Evolutionary conservation across 2,888 invertebrate genomes (phyloP).

Genomic region (Chrysodeixis includens): DNA sequence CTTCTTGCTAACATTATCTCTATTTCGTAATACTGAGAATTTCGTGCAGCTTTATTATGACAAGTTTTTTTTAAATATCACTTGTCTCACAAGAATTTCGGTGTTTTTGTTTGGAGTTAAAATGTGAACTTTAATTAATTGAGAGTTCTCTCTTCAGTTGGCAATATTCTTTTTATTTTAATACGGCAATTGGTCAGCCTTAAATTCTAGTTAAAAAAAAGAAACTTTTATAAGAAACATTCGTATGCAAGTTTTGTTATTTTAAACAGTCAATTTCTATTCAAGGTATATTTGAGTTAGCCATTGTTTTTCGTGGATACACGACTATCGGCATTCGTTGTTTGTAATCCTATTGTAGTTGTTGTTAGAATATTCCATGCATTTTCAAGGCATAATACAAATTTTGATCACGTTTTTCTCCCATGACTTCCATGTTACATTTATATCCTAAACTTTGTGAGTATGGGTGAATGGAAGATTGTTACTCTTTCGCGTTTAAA

Average conservation of each 20-base stretch:
- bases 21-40: slow-evolving; percentile 28
- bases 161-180: background rate
- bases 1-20: slow-evolving; percentile 21
- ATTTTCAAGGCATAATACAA: too few relatives aligned
- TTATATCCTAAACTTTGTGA: too few relatives aligned
- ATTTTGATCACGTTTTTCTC: too few relatives aligned
- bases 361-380: too few relatives aligned
- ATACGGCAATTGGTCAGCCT: background rate
- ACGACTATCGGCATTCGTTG: background rate
- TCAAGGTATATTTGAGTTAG: slow-evolving; percentile 20
- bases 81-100: slow-evolving; percentile 14
- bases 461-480: too few relatives aligned
- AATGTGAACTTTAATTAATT: background rate
- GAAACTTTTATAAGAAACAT: background rate
- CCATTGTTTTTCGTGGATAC: background rate
- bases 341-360: background rate
- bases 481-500: too few relatives aligned
- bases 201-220: background rate
- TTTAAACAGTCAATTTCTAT: slow-evolving; percentile 40
- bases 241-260: slow-evolving; percentile 25
- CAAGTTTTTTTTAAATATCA: slow-evolving; percentile 40
- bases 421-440: too few relatives aligned
- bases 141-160: background rate
- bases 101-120: background rate
- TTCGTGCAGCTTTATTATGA: slow-evolving; percentile 11